These are phyloP conservation scores for Athalia cordata DNA, from an alignment of 2,888 invertebrate species.

Conservation along the genomic window DNA sequence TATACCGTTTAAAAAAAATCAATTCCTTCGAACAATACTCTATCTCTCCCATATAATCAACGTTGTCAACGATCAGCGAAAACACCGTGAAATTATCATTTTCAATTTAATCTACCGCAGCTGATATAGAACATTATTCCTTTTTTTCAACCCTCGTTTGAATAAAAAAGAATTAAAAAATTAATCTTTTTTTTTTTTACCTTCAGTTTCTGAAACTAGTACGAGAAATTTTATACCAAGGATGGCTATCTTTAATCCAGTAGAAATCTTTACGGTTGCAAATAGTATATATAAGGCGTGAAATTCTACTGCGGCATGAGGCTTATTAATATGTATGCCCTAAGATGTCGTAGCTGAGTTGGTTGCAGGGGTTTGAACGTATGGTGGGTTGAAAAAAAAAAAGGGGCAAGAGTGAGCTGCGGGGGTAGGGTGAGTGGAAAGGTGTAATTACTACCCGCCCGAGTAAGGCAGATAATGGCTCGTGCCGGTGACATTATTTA, in stretches of 20 bases:
- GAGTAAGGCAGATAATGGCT: slow-evolving; percentile 63
- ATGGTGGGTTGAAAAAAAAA: slow-evolving; percentile 7
- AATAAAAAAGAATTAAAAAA: no score
- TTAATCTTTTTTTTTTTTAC: no score
- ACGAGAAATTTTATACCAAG: background rate
- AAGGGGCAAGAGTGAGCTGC: background rate
- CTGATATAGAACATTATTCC: no score
- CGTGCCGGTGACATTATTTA: slow-evolving; percentile 68
- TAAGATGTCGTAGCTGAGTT: slow-evolving; percentile 48
- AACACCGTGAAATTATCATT: background rate
- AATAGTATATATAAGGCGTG: slow-evolving; percentile 62
- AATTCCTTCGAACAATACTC: slow-evolving; percentile 13
- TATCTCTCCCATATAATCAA: background rate
- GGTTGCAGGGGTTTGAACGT: slow-evolving; percentile 26
- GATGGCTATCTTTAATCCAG: slow-evolving; percentile 60
- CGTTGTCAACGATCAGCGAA: background rate
- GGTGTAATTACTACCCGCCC: slow-evolving; percentile 51
- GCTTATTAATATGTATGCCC: slow-evolving; percentile 70
- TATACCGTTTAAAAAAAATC: background rate
- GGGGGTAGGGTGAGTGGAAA: background rate
- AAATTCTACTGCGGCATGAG: slow-evolving; percentile 59
- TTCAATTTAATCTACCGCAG: no score
- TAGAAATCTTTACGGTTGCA: slow-evolving; percentile 68
- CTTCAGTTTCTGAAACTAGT: background rate
- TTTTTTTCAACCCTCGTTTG: no score